Conservation (phyloP, 2,113 vertebrate species). For the Melierax canorus region DNA sequence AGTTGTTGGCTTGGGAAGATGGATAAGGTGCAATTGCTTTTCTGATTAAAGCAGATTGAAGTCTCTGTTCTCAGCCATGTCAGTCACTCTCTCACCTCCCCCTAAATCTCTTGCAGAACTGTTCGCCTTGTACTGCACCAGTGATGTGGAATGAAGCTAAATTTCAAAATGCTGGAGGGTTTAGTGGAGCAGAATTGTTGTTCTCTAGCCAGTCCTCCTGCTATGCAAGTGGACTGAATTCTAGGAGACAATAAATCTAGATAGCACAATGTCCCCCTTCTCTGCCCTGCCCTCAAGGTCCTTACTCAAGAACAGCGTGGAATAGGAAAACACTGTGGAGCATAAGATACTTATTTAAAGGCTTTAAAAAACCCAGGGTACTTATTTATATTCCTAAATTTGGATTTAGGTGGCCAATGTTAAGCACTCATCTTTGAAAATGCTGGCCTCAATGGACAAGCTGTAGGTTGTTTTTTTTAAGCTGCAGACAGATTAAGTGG, state of each 20-base stretch:
- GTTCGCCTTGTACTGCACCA: background rate
- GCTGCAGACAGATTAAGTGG: background rate
- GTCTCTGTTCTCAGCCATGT: background rate
- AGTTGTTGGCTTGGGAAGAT: background rate
- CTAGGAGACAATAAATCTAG: background rate
- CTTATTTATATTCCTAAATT: background rate
- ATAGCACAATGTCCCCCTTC: background rate
- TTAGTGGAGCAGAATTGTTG: background rate
- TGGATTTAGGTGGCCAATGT: background rate
- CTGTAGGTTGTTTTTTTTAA: background rate
- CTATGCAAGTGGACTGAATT: background rate
- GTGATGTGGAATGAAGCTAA: background rate
- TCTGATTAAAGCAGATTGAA: background rate
- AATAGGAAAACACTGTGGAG: background rate
- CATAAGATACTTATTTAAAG: background rate
- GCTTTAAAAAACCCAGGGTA: background rate
- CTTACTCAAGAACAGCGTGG: background rate
- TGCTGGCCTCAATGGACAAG: background rate
- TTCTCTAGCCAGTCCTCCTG: background rate
- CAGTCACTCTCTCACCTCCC: background rate
- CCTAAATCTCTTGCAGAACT: background rate
- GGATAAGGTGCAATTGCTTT: background rate
- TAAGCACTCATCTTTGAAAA: background rate
- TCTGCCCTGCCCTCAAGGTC: accelerated
- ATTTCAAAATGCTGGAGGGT: background rate